Conservation (phyloP, 2,888 invertebrate species). For the Augiades crinisus region DNA sequence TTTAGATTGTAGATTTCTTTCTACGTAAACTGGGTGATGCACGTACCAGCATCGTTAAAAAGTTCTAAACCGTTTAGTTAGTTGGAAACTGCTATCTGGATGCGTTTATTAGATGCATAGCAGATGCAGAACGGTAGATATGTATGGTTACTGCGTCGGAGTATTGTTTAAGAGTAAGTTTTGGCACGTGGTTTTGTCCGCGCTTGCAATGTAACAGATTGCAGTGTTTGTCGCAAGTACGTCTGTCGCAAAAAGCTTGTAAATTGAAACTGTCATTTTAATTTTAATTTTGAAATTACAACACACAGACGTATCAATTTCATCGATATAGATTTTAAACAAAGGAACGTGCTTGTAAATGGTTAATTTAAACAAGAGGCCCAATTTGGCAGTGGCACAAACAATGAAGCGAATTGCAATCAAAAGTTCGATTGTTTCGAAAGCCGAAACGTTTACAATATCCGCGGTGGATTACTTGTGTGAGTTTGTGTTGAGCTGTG, state of each 20-base stretch:
- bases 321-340: too few species aligned
- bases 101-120: constrained; percentile 5
- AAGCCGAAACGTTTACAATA: constrained; percentile 24
- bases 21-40: constrained; percentile 10
- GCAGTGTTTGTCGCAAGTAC: too few species aligned
- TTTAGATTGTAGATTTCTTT: constrained; percentile 19
- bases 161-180: too few species aligned
- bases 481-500: constrained; percentile 40
- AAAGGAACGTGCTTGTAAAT: constrained; percentile 7
- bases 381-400: constrained; percentile 11
- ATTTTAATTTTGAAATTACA: too few species aligned
- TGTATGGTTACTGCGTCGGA: too few species aligned
- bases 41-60: constrained; percentile 13
- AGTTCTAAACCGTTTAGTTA: constrained; percentile 5
- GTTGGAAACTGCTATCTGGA: constrained; percentile 4
- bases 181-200: too few species aligned
- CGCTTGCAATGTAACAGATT: too few species aligned
- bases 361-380: constrained; percentile 16
- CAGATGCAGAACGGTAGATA: constrained; percentile 1
- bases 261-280: too few species aligned
- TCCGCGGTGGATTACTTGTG: constrained; percentile 35
- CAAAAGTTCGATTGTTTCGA: constrained; percentile 22
- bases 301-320: too few species aligned
- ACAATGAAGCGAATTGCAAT: constrained; percentile 20
- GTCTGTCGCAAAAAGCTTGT: too few species aligned